A percentile compares a stretch with the other conserved stretches of the same genome.
Conservation (phyloP, 2,797 vertebrate species). For the Rhinatrema bivittatum region DNA sequence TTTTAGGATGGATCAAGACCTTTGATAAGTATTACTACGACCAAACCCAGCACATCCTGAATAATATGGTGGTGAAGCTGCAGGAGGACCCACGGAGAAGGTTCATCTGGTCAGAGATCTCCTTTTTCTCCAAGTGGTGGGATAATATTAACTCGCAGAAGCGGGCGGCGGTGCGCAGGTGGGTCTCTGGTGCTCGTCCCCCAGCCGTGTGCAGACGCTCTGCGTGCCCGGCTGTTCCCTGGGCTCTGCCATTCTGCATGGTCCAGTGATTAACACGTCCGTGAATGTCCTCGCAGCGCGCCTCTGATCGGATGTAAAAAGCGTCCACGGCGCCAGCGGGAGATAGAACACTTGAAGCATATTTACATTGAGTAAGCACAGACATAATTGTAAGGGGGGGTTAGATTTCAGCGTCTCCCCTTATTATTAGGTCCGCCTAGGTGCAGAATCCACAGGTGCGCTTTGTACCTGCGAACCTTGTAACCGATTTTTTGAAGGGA, state of each 20-base stretch:
- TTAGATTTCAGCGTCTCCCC: no score
- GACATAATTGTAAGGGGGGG: no score
- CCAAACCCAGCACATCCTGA: slow-evolving; percentile 95
- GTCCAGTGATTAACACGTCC: no score
- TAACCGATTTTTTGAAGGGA: no score
- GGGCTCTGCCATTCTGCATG: not conserved
- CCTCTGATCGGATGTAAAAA: no score
- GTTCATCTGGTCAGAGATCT: slow-evolving; percentile 97
- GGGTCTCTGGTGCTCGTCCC: slow-evolving; percentile 29
- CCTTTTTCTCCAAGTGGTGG: slow-evolving; percentile 96
- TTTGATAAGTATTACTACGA: slow-evolving; percentile 96
- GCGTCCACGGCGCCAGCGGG: no score
- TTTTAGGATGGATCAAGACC: slow-evolving; percentile 93
- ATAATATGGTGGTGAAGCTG: slow-evolving; percentile 93
- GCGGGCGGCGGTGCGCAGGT: slow-evolving; percentile 82
- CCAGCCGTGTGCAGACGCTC: not conserved
- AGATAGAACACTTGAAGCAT: no score
- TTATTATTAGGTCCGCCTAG: no score
- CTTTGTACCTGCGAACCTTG: no score
- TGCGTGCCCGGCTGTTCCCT: not conserved
- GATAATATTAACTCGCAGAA: slow-evolving; percentile 80
- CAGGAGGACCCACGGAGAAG: slow-evolving; percentile 86
- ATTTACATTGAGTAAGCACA: no score
- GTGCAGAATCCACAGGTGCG: no score
- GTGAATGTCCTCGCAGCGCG: no score